Conservation (phyloP, 2,797 vertebrate genomes). For the Sebastes oblongus region DNA sequence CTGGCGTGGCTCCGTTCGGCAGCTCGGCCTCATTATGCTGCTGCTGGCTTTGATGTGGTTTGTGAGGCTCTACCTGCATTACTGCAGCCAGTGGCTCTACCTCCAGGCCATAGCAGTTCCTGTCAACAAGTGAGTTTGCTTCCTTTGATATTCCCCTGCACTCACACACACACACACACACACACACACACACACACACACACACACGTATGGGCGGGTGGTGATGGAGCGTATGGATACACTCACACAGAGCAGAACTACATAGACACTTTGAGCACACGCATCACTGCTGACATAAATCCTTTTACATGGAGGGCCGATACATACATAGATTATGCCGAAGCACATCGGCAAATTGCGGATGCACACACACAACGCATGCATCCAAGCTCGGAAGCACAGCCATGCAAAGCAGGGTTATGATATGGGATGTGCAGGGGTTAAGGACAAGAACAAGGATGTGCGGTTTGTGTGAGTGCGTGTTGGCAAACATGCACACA, state of each 20-base stretch:
- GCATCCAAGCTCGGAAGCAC: conserved; percentile 1
- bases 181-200: conserved; percentile 5
- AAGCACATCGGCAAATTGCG: conserved; percentile 14
- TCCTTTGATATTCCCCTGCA: conserved; percentile 79
- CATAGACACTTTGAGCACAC: conserved; percentile 7
- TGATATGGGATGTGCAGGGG: conserved; percentile 27
- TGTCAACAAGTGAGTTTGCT: conserved; percentile 91
- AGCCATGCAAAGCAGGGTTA: conserved; percentile 19
- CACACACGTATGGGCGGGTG: not conserved
- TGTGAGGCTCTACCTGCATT: conserved; percentile 92
- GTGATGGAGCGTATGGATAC: conserved; percentile 10
- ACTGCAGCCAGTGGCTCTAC: conserved; percentile 94
- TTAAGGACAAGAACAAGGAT: conserved; percentile 29
- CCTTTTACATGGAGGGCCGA: conserved; percentile 20
- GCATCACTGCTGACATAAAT: conserved; percentile 44
- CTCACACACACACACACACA: conserved; percentile 14
- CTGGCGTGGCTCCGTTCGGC: conserved; percentile 66
- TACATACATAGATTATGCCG: conserved; percentile 24
- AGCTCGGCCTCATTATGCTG: conserved; percentile 84
- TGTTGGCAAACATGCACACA: conserved; percentile 16
- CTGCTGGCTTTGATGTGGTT: conserved; percentile 91
- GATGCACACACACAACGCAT: conserved; percentile 1
- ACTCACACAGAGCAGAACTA: conserved; percentile 14
- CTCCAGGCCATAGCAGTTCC: conserved; percentile 89
- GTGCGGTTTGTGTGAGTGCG: conserved; percentile 15